phyloP scores from a whole-genome alignment of 2,888 invertebrate species.

The Ormyrus rosae region DNA sequence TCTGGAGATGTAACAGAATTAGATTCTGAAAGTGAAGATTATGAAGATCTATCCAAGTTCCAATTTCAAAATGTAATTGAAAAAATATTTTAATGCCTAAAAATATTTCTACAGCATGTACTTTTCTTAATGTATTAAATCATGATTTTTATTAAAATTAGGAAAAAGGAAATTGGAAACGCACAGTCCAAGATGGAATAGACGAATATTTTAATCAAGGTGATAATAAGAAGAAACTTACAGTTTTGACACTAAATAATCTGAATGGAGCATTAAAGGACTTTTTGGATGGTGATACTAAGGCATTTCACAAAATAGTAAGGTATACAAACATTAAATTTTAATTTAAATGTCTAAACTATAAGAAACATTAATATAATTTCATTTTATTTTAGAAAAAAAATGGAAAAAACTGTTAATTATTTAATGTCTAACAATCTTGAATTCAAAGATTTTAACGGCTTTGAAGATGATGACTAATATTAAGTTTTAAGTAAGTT shows the following conservation, averaged over 20 bases:
- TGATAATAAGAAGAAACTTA: constrained; percentile 14
- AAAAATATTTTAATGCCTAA: background rate
- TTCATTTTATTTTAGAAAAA: constrained; percentile 7
- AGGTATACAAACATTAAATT: background rate
- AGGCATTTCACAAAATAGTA: constrained; percentile 15
- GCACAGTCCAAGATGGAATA: constrained; percentile 22
- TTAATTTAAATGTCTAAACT: no score
- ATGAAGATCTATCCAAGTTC: constrained; percentile 30
- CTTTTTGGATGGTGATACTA: constrained; percentile 9
- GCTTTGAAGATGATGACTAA: no score
- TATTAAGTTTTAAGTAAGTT: no score
- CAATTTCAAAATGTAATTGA: constrained; percentile 27
- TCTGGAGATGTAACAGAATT: constrained; percentile 8
- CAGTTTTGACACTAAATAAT: constrained; percentile 5
- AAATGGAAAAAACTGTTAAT: constrained; percentile 11
- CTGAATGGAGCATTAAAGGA: constrained; percentile 11
- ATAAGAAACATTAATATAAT: background rate
- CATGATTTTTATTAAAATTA: background rate
- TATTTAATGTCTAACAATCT: background rate
- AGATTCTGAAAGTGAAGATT: constrained; percentile 20
- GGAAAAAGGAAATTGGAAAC: constrained; percentile 11
- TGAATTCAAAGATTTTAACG: no score
- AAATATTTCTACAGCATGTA: background rate
- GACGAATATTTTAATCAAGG: constrained; percentile 12
- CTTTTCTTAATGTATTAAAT: background rate